Evolutionary conservation across 1,140 invertebrate species (phyloP).

Genomic region (Nasonia longicornis): DNA sequence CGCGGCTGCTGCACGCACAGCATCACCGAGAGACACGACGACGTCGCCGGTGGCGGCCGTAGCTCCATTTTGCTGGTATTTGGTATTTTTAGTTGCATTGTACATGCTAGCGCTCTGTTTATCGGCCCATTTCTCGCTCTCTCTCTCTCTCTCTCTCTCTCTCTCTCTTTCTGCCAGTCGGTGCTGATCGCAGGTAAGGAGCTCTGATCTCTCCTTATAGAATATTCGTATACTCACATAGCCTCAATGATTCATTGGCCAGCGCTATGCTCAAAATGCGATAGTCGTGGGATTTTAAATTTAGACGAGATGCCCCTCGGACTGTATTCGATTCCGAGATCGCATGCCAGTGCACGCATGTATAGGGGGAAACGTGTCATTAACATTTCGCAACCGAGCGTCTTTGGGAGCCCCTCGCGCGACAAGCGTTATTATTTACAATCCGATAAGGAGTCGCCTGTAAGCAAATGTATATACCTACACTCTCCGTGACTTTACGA

Average conservation of each 20-base stretch:
- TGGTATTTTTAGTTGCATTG: conserved; percentile 11
- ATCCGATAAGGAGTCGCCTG: neutral
- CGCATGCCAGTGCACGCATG: neutral
- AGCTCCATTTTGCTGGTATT: conserved; percentile 27
- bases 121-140: neutral
- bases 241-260: neutral
- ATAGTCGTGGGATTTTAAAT: neutral
- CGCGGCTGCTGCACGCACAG: neutral
- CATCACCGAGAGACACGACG: neutral
- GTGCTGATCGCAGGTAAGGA: neutral
- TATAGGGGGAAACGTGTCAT: neutral
- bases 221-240: neutral
- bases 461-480: too few relatives aligned
- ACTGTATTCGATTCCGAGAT: neutral
- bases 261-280: neutral
- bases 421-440: neutral
- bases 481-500: neutral
- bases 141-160: neutral
- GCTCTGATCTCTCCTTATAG: neutral
- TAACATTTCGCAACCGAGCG: neutral
- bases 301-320: neutral
- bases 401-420: neutral
- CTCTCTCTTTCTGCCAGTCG: neutral
- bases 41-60: neutral
- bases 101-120: neutral